Conservation (phyloP, 2,113 vertebrate species). For the Toxotes chatareus region DNA sequence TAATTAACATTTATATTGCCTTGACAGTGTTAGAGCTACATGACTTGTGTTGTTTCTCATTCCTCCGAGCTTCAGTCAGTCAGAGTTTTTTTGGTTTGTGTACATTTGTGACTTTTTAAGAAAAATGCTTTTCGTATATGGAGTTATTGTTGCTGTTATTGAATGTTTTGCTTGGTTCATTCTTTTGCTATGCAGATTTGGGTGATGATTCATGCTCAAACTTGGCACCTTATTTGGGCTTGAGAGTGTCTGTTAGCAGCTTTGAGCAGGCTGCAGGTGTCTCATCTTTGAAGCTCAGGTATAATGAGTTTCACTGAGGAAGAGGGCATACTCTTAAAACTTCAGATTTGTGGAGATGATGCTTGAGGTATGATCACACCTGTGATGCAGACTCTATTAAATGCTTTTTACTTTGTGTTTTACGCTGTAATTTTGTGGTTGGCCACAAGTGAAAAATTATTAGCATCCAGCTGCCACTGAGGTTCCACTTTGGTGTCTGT, state of each 20-base stretch:
- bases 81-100: conserved; percentile 18
- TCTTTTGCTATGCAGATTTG: conserved; percentile 37
- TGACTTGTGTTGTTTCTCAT: conserved; percentile 22
- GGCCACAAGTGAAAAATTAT: conserved; percentile 71
- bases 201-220: conserved; percentile 37
- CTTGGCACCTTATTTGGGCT: conserved; percentile 22
- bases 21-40: conserved; percentile 5
- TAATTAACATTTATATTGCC: conserved; percentile 18
- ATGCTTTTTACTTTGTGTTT: conserved; percentile 59
- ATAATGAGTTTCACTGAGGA: not conserved
- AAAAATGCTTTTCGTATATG: not conserved
- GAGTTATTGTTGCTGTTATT: not conserved
- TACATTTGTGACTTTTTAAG: conserved; percentile 46
- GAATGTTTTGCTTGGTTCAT: conserved; percentile 36
- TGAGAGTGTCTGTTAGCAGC: not conserved
- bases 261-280: not conserved
- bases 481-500: conserved; percentile 61
- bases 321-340: not conserved
- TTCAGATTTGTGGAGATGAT: not conserved
- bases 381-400: conserved; percentile 52
- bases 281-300: not conserved
- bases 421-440: conserved; percentile 62
- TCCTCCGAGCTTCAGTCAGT: conserved; percentile 19
- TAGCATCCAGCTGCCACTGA: conserved; percentile 58
- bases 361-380: conserved; percentile 2